Conservation (phyloP, 1,140 invertebrate species). For the Nephotettix cincticeps region DNA sequence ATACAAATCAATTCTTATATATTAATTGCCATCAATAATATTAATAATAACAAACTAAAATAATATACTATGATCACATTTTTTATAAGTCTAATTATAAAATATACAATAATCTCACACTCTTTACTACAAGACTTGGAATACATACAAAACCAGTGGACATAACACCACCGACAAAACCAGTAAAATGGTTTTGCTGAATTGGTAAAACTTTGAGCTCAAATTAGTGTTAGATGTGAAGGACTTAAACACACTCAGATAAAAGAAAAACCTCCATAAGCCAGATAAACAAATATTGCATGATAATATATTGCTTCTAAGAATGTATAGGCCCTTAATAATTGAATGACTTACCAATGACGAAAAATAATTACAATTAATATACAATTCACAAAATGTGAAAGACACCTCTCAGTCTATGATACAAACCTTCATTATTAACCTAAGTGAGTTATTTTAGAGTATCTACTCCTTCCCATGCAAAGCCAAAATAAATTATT, state of each 20-base stretch:
- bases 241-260: too few species aligned
- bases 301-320: constrained; percentile 5
- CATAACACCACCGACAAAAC: too few species aligned
- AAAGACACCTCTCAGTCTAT: constrained; percentile 16
- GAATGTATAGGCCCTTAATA: too few species aligned
- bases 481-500: not conserved
- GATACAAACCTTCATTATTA: not conserved
- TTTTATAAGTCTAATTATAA: constrained; percentile 33
- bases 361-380: too few species aligned
- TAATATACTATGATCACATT: constrained; percentile 34
- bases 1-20: constrained; percentile 26
- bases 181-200: not conserved
- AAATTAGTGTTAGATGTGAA: not conserved
- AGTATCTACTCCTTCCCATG: not conserved
- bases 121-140: too few species aligned
- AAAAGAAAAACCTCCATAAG: not conserved
- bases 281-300: not conserved
- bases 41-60: constrained; percentile 30
- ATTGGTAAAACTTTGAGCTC: constrained; percentile 2
- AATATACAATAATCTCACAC: constrained; percentile 17
- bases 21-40: constrained; percentile 31
- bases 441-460: not conserved
- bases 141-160: not conserved
- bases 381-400: constrained; percentile 3
- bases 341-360: too few species aligned